These are phyloP conservation scores for Alviniconcha strummeri DNA, from an alignment of 2,888 invertebrate species.

Conservation along the genomic window DNA sequence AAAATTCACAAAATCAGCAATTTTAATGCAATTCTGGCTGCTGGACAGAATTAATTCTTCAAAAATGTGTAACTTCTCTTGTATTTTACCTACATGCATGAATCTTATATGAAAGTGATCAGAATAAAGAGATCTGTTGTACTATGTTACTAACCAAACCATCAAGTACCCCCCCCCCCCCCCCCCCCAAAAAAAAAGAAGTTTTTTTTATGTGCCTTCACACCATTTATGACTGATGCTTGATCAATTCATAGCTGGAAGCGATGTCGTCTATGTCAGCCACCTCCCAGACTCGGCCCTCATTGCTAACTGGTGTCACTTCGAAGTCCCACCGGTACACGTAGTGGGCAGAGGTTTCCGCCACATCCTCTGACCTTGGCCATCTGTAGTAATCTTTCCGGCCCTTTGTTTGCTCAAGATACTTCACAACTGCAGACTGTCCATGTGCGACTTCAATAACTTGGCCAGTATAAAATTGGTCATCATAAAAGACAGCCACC, in stretches of 20 bases:
- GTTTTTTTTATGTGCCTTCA: too few relatives aligned
- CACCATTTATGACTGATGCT: too few relatives aligned
- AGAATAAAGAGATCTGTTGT: too few relatives aligned
- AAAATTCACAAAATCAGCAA: too few relatives aligned
- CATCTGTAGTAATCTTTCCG: slow-evolving; percentile 8
- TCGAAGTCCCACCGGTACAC: slow-evolving; percentile 22
- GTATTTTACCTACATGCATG: too few relatives aligned
- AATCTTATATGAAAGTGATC: too few relatives aligned
- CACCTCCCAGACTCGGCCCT: neutral
- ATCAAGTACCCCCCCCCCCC: too few relatives aligned
- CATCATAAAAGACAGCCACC: slow-evolving; percentile 23
- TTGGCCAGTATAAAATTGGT: slow-evolving; percentile 12
- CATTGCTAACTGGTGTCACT: neutral
- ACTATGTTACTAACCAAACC: too few relatives aligned
- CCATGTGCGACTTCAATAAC: neutral
- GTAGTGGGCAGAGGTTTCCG: neutral
- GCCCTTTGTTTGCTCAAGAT: slow-evolving; percentile 17
- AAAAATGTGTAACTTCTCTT: too few relatives aligned
- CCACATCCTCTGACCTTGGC: slow-evolving; percentile 20
- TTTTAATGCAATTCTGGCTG: too few relatives aligned
- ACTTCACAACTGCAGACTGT: neutral
- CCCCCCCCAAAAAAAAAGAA: too few relatives aligned
- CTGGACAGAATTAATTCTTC: too few relatives aligned
- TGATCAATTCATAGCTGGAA: neutral
- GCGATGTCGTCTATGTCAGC: neutral